These are phyloP conservation scores for Drosophila santomea DNA, from an alignment of 1,140 invertebrate genomes.

Conservation along the genomic window DNA sequence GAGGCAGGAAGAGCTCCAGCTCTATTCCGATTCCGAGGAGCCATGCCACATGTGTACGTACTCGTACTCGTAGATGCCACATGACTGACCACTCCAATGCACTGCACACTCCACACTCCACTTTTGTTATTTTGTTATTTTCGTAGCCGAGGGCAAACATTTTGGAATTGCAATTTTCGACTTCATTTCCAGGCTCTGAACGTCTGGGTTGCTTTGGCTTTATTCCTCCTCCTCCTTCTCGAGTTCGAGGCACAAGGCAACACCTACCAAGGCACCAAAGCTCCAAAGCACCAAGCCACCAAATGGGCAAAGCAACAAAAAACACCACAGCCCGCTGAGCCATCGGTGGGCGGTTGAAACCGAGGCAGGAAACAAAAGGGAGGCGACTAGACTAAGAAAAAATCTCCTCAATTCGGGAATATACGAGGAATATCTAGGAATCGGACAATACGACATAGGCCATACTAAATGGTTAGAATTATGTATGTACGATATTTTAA, in stretches of 20 bases:
- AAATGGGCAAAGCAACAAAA: constrained; percentile 50
- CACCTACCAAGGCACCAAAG: constrained; percentile 63
- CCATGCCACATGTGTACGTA: constrained; percentile 61
- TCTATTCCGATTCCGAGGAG: constrained; percentile 23
- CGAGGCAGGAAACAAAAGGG: constrained; percentile 9
- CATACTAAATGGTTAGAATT: background rate
- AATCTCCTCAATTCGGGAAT: background rate
- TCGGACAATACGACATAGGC: too few species aligned
- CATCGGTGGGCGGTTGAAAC: constrained; percentile 20
- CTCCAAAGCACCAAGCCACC: background rate
- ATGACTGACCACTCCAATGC: constrained; percentile 66
- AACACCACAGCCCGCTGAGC: constrained; percentile 47
- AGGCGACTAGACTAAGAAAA: constrained; percentile 6
- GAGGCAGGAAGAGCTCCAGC: constrained; percentile 25
- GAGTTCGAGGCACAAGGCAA: constrained; percentile 53
- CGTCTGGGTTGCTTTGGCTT: constrained; percentile 23
- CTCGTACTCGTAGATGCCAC: constrained; percentile 65
- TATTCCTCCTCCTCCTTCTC: constrained; percentile 16
- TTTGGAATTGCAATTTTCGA: constrained; percentile 83
- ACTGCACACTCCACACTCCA: constrained; percentile 66
- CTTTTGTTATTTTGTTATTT: constrained; percentile 39
- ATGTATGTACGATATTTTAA: background rate
- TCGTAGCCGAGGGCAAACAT: constrained; percentile 76
- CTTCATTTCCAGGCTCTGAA: constrained; percentile 74
- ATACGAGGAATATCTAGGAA: background rate